Base-by-base conservation (phyloP, 2,113 vertebrate species). In the Oxyura jamaicensis region DNA sequence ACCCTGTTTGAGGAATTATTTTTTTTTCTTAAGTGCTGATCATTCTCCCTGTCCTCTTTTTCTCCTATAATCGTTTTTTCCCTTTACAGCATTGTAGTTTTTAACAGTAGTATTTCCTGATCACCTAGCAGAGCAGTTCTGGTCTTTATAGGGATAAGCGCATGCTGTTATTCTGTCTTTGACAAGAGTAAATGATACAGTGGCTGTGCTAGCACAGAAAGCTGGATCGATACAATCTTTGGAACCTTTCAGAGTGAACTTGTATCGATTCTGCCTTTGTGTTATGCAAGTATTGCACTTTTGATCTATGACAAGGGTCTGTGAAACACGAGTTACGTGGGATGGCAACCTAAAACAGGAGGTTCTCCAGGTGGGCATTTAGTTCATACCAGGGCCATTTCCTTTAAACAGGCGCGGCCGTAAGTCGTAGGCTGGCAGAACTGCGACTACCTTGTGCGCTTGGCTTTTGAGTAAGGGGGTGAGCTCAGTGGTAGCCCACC, bases 261-360 rank as follows among this genome's bases (percentile, higher is more conserved):
- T 42, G 3, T 25, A 10, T 52, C 0, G 2, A 6, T 86, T 84
- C 76, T 81, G 29, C 35, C 29, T 2, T 3, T 53, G 7, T 65
- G 17, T 46, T 73, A 77, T 11, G 19, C 0, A 2, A 20, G 8
- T 31, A 23, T 20, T 80, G 22, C 2, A 6, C 36, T 74, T 74
- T 78, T 93, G 5, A 21, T 72, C n/a, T 72, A 1, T 68, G 55
- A 6, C 26, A 29, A 29, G 11, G 19, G 26, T 39, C 15, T 63
- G 41, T 0, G 0, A 36, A 16, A 7, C 13, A 6, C 9, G 13
- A 22, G 10, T 63, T 75, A n/a, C 71, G 22, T 58, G 21, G 31
- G 78, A 58, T 0, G 1, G 31, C 26, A 59, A 0, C 46, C 11
- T 94, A 18, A 80, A 88, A 8, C 4, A 42, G 53, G 26, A 88